Evolutionary conservation across 2,888 invertebrate species (phyloP), one percentile per base, ranked within the genome.

Genomic region (Julus scandinavius): DNA sequence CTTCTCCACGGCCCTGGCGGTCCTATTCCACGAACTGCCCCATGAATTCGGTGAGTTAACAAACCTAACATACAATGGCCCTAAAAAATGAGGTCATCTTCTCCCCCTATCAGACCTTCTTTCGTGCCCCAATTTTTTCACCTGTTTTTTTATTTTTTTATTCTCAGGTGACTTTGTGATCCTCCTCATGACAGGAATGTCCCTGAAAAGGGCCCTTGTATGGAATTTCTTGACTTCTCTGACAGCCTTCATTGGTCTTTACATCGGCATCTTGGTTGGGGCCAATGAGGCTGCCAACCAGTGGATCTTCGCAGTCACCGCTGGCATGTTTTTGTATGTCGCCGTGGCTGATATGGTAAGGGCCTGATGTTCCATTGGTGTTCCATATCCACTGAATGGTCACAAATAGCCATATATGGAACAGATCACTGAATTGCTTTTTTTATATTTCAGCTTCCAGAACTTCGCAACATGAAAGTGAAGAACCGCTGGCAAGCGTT

Each of bases 321-420:
- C 93, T 17, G 93, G 93, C 49, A 93, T 93, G 91, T 93, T 93
- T 90, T 90, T 93, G 11, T 93, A 93, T 90, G 92, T 93, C 6
- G 91, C 93, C 4, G 91, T 93, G 45, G 92, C 92, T 9, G 92
- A 93, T 90, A 92, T 93, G 92, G 93, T 93, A 83, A 40, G 15
- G n/a, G n/a, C n/a, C n/a, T n/a, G n/a, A n/a, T n/a, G n/a, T n/a
- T n/a, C n/a, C n/a, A n/a, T n/a, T n/a, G n/a, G n/a, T n/a, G n/a
- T n/a, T n/a, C n/a, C n/a, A n/a, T n/a, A n/a, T n/a, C n/a, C n/a
- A n/a, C n/a, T n/a, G n/a, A n/a, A n/a, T n/a, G n/a, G n/a, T n/a
- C n/a, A n/a, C n/a, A n/a, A n/a, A n/a, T n/a, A n/a, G n/a, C n/a
- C n/a, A n/a, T n/a, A n/a, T n/a, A n/a, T n/a, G n/a, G n/a, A n/a